These are phyloP conservation scores for Silvanus unidentatus DNA, from an alignment of 2,888 invertebrate genomes.

Conservation along the genomic window DNA sequence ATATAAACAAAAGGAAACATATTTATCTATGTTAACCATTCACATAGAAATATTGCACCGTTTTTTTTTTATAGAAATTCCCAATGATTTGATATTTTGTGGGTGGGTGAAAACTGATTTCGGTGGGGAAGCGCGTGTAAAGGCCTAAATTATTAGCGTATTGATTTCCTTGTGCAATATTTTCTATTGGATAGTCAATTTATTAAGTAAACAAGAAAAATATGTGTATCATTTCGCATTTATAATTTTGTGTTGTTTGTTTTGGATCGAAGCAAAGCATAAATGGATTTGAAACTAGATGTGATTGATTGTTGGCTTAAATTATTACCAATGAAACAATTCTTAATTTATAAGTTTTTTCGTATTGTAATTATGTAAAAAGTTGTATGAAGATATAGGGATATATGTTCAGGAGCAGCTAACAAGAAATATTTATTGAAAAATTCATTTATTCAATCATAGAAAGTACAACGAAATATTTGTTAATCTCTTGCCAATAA, in stretches of 20 bases:
- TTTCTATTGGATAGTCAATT: slow-evolving; percentile 8
- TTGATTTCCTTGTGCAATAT: slow-evolving; percentile 8
- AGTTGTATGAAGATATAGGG: not conserved
- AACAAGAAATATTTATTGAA: too few species aligned
- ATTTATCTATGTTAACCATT: too few species aligned
- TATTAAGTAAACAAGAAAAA: slow-evolving; percentile 5
- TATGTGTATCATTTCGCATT: not conserved
- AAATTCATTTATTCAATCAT: too few species aligned
- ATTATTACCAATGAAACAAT: slow-evolving; percentile 13
- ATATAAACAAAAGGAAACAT: too few species aligned
- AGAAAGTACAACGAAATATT: slow-evolving; percentile 20
- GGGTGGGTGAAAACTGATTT: not conserved
- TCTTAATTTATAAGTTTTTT: slow-evolving; percentile 14
- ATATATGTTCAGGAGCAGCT: too few species aligned
- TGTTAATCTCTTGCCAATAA: slow-evolving; percentile 19
- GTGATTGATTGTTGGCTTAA: slow-evolving; percentile 20
- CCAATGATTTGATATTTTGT: not conserved
- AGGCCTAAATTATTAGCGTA: too few species aligned
- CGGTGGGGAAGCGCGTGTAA: too few species aligned
- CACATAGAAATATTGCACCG: too few species aligned
- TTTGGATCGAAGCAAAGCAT: not conserved
- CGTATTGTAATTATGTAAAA: too few species aligned
- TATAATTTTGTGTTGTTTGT: not conserved
- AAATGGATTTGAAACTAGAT: slow-evolving; percentile 7
- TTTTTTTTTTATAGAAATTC: too few species aligned